phyloP scores from a whole-genome alignment of 1,140 invertebrate species.

The Physella acuta region DNA sequence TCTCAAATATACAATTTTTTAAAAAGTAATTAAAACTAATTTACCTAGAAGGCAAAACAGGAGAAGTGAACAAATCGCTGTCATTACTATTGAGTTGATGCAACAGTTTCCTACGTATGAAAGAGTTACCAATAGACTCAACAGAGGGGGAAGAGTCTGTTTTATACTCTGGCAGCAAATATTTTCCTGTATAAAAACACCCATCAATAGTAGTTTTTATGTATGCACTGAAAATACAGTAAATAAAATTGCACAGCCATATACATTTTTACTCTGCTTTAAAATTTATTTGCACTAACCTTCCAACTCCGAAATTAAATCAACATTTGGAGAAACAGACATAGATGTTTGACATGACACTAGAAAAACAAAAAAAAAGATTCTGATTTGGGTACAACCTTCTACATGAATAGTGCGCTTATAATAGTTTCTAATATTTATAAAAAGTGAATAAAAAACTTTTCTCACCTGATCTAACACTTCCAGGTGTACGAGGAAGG shows the following conservation, averaged over 20 bases:
- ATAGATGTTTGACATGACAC: conserved; percentile 22
- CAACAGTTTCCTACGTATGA: conserved; percentile 17
- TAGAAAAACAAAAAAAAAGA: conserved; percentile 5
- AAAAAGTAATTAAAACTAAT: no score
- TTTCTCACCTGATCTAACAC: conserved; percentile 8
- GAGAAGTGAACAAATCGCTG: conserved; percentile 2
- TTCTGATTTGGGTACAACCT: no score
- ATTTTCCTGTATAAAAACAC: conserved; percentile 17
- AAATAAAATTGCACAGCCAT: no score
- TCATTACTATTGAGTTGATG: conserved; percentile 19
- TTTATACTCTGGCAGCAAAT: conserved; percentile 8
- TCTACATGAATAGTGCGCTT: no score
- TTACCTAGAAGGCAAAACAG: conserved; percentile 17
- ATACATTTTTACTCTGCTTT: no score
- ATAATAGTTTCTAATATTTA: no score
- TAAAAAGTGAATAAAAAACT: no score
- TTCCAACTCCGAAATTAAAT: conserved; percentile 14
- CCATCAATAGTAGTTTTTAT: no score
- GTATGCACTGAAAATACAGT: no score
- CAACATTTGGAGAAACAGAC: conserved; percentile 21
- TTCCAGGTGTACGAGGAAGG: conserved; percentile 13
- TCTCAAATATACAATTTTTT: no score
- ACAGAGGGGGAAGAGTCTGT: neutral
- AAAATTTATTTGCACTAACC: no score
- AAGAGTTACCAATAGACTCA: conserved; percentile 10